phyloP scores from a whole-genome alignment of 2,888 invertebrate genomes.

The Sturmia bella region DNA sequence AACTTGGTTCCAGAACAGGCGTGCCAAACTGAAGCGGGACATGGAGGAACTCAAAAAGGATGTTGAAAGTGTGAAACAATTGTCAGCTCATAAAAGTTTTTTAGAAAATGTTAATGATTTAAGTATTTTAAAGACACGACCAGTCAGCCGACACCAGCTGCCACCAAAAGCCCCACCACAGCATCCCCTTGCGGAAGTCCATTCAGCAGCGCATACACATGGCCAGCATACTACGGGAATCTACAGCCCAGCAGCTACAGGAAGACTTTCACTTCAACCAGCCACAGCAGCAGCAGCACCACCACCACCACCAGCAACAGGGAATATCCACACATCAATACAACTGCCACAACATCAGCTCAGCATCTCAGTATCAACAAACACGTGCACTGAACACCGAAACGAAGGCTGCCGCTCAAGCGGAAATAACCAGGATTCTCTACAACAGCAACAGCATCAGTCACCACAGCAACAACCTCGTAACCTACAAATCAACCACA shows the following conservation, averaged over 20 bases:
- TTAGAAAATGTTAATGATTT: conserved; percentile 95
- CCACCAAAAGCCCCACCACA: conserved; percentile 69
- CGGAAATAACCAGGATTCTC: conserved; percentile 48
- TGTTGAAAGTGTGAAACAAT: conserved; percentile 94
- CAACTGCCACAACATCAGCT: conserved; percentile 56
- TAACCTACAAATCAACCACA: conserved; percentile 71
- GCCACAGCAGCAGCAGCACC: conserved; percentile 59
- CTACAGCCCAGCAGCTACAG: conserved; percentile 62
- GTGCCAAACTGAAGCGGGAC: conserved; percentile 97
- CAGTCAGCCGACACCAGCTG: conserved; percentile 83
- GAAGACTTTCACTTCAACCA: conserved; percentile 45
- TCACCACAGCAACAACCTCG: conserved; percentile 65
- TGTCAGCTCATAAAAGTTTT: conserved; percentile 93
- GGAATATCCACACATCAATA: conserved; percentile 36
- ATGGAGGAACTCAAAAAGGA: conserved; percentile 99
- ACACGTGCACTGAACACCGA: conserved; percentile 64
- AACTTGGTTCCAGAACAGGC: conserved; percentile 97
- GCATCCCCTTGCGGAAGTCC: conserved; percentile 66
- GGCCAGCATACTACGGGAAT: conserved; percentile 65
- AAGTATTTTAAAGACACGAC: conserved; percentile 94
- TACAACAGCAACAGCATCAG: conserved; percentile 60
- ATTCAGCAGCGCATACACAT: conserved; percentile 67
- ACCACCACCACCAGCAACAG: conserved; percentile 39
- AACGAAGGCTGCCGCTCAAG: conserved; percentile 35
- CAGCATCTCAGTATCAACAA: conserved; percentile 44